These are phyloP conservation scores for Cydia fagiglandana DNA, from an alignment of 1,140 invertebrate species.

Conservation along the genomic window DNA sequence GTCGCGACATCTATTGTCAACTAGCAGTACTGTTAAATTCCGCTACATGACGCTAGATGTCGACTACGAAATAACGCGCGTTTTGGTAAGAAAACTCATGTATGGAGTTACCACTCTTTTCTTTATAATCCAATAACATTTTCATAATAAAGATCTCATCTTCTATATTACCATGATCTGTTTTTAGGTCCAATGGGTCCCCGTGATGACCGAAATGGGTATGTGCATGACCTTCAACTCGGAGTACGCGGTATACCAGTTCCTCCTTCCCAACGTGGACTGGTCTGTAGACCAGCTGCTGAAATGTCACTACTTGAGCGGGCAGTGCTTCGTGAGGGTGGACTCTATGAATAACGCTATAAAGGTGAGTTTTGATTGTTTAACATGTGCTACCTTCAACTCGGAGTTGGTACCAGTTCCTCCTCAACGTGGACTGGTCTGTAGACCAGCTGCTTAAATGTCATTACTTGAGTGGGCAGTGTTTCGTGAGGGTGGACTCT, in stretches of 20 bases:
- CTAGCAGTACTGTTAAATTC: no score
- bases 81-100: no score
- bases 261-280: constrained; percentile 40
- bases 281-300: constrained; percentile 56
- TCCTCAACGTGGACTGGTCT: constrained; percentile 45
- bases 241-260: constrained; percentile 65
- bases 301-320: constrained; percentile 79
- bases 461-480: constrained; percentile 79
- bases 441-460: constrained; percentile 65
- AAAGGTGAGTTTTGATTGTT: constrained; percentile 42
- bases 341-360: constrained; percentile 59
- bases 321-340: constrained; percentile 77
- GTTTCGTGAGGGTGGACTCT: constrained; percentile 74
- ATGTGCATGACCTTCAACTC: constrained; percentile 80
- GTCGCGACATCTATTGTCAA: no score
- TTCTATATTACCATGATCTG: no score
- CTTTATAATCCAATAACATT: no score
- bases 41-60: no score
- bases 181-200: constrained; percentile 68
- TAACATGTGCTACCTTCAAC: constrained; percentile 77
- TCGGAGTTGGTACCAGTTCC: constrained; percentile 66
- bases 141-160: no score
- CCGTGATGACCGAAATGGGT: constrained; percentile 80
- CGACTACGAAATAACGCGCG: no score
- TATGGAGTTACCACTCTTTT: no score